These are phyloP conservation scores for Clarias laeviceps DNA, from an alignment of 2,797 vertebrate genomes.

Conservation along the genomic window DNA sequence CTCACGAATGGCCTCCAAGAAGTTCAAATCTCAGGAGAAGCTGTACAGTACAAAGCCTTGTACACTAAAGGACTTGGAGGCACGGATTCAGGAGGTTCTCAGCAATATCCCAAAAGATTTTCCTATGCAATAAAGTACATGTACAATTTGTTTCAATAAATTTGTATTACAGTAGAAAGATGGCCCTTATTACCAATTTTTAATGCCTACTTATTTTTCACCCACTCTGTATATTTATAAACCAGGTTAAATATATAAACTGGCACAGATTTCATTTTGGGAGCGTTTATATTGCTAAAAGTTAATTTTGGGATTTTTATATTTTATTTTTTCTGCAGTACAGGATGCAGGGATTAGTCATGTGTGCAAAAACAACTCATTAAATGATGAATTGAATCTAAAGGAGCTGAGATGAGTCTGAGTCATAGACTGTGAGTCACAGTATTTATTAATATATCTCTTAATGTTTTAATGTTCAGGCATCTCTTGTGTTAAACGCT, in stretches of 20 bases:
- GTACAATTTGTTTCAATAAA: too few relatives aligned
- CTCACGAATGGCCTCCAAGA: too few relatives aligned
- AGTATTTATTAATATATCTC: background rate
- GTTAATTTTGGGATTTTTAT: too few relatives aligned
- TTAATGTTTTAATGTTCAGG: background rate
- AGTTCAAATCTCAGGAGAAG: too few relatives aligned
- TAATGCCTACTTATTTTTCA: too few relatives aligned
- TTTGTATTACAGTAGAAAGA: too few relatives aligned
- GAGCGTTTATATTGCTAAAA: background rate
- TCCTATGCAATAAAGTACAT: too few relatives aligned
- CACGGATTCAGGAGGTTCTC: too few relatives aligned
- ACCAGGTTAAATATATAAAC: background rate
- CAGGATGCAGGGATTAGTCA: background rate
- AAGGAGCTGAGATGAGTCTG: background rate
- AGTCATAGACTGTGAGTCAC: background rate
- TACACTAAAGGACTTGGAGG: too few relatives aligned
- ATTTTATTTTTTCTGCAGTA: background rate
- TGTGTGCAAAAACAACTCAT: background rate
- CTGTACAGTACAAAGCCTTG: too few relatives aligned
- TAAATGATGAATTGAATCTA: background rate
- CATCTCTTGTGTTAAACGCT: background rate
- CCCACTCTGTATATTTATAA: background rate
- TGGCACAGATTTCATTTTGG: background rate
- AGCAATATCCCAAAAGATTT: too few relatives aligned
- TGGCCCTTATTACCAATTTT: too few relatives aligned